Evolutionary conservation across 2,113 vertebrate genomes (phyloP).

Genomic region (Protomyctophum bolini): DNA sequence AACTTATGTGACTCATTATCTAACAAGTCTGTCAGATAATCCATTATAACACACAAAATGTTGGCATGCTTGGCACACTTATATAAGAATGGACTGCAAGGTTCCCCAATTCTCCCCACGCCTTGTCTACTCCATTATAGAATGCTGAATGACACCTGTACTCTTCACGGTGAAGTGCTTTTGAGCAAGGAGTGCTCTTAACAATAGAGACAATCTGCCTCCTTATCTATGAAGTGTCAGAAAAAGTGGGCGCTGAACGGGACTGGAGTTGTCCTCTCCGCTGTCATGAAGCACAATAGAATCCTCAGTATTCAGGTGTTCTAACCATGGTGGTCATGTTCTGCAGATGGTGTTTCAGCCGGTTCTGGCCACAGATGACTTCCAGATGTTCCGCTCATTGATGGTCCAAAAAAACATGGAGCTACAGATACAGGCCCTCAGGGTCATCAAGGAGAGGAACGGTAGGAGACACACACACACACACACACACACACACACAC

Average conservation of each 20-base stretch:
- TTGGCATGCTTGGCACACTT: no score
- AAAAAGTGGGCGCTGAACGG: neutral
- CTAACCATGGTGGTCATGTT: slow-evolving; percentile 9
- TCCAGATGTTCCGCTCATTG: slow-evolving; percentile 92
- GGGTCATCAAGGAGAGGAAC: slow-evolving; percentile 93
- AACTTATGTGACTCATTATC: no score
- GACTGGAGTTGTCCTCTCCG: neutral
- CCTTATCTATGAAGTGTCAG: neutral
- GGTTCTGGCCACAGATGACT: slow-evolving; percentile 93
- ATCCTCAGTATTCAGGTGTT: neutral
- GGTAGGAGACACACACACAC: slow-evolving; percentile 71
- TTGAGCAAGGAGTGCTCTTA: no score
- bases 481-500: neutral
- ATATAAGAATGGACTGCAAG: no score
- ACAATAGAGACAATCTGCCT: no score
- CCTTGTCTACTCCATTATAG: no score
- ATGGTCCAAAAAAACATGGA: slow-evolving; percentile 98
- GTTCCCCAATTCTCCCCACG: no score
- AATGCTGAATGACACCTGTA: no score
- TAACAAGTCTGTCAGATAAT: no score
- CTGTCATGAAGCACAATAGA: neutral
- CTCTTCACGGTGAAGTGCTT: no score
- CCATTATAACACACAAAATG: no score
- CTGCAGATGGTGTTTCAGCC: slow-evolving; percentile 88
- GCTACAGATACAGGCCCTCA: slow-evolving; percentile 95